phyloP scores from a whole-genome alignment of 2,113 vertebrate genomes.

The Seriola quinqueradiata region DNA sequence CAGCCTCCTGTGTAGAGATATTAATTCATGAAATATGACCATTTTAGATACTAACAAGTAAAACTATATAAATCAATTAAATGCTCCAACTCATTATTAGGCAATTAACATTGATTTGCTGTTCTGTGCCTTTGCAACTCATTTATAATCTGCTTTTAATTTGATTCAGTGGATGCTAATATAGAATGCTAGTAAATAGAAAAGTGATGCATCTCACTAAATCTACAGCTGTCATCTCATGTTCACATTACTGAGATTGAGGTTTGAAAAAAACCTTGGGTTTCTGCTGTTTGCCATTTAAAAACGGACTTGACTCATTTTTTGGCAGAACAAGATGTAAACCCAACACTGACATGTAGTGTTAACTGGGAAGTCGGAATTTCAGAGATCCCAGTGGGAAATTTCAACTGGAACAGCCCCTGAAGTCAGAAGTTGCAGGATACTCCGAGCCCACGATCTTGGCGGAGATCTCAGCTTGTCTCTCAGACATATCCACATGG shows the following conservation, averaged over 20 bases:
- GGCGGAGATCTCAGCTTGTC: no score
- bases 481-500: no score
- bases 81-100: neutral
- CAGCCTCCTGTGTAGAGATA: neutral
- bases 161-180: neutral
- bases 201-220: neutral
- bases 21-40: neutral
- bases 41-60: neutral
- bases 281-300: no score
- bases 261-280: no score
- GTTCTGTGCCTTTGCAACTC: neutral
- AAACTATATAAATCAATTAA: neutral
- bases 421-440: no score
- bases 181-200: neutral
- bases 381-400: no score
- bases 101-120: neutral
- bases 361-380: no score
- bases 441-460: no score
- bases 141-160: neutral
- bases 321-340: neutral
- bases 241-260: neutral
- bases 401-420: no score
- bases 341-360: neutral
- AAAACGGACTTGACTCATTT: neutral
- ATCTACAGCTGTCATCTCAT: neutral